Base-by-base conservation (phyloP, 2,797 vertebrate species). In the Sebastes taczanowskii region DNA sequence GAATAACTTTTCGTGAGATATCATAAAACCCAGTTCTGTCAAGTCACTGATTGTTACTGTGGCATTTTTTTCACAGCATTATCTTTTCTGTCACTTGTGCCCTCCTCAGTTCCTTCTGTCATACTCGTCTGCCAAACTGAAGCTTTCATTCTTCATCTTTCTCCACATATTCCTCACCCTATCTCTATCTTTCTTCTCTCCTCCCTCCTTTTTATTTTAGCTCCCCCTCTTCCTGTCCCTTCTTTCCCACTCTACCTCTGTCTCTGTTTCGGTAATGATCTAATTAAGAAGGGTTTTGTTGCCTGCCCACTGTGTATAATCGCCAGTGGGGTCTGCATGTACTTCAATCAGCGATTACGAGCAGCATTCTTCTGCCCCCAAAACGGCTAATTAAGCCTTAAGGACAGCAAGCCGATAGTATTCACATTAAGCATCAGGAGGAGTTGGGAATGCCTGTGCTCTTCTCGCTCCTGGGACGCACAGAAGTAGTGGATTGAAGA, bases 381-480 rank as follows among this genome's bases (percentile, higher is more conserved):
- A 86, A 91, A 88, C 61, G n/a, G 80, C 92, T 95, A 95, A 95
- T 95, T 93, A 95, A 88, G 87, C 92, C 94, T 95, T 86, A 88
- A 88, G 92, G 91, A 95, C 89, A 92, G 85, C 18, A 23, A 85
- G 86, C 77, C 42, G 81, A 87, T 89, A 78, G 62, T 59, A 75
- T 89, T 86, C 10, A 14, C 86, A 86, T 81, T 85, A 84, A 88
- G 78, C 74, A 64, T 87, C 80, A 71, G 71, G 63, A 83, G 32
- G 80, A 85, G 87, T 80, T 80, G 71, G 83, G 88, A 83, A 91
- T 83, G 87, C 82, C 82, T 16, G 35, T 71, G 71, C 76, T 84
- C 46, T 42, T 23, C 65, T 84, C 13, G 59, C 91, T 86, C 78
- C 78, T 70, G 85, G 84, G 89, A 90, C 49, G 34, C 11, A 11